Evolutionary conservation across 2,888 invertebrate genomes (phyloP).

Genomic region (Protodeltote pygarga): DNA sequence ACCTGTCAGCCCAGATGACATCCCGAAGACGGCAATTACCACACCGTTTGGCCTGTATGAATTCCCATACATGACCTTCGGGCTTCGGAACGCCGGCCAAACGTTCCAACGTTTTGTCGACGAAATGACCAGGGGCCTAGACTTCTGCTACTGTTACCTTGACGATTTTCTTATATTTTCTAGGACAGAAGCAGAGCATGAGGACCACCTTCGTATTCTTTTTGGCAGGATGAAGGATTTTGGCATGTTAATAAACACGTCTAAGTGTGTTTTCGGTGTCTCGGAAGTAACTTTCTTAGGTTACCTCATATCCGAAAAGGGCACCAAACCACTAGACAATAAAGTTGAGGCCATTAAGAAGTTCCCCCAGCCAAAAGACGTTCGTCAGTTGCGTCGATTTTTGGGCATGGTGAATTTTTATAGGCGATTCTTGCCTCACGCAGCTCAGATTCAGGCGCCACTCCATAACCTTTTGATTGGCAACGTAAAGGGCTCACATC

Average conservation of each 20-base stretch:
- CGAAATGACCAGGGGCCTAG: background rate
- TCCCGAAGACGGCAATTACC: slow-evolving; percentile 7
- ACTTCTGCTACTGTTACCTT: background rate
- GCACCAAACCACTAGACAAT: background rate
- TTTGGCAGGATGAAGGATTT: slow-evolving; percentile 1
- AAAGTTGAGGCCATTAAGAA: background rate
- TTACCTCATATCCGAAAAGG: background rate
- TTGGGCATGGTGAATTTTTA: slow-evolving; percentile 13
- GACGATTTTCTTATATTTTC: background rate
- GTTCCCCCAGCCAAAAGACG: slow-evolving; percentile 1
- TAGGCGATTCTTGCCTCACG: background rate
- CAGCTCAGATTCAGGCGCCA: background rate
- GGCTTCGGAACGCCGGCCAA: background rate
- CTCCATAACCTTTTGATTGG: background rate
- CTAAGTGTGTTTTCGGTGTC: slow-evolving; percentile 1
- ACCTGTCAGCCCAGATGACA: slow-evolving; percentile 1
- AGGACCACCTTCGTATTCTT: background rate
- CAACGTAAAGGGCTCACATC: background rate
- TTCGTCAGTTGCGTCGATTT: slow-evolving; percentile 2
- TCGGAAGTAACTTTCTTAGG: slow-evolving; percentile 6
- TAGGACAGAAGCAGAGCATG: background rate
- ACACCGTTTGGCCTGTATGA: slow-evolving; percentile 5
- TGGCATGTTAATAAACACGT: slow-evolving; percentile 5
- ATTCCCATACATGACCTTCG: background rate
- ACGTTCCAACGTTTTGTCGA: slow-evolving; percentile 3